These are phyloP conservation scores for Leptinotarsa texana DNA, from an alignment of 1,140 invertebrate genomes.

Conservation along the genomic window DNA sequence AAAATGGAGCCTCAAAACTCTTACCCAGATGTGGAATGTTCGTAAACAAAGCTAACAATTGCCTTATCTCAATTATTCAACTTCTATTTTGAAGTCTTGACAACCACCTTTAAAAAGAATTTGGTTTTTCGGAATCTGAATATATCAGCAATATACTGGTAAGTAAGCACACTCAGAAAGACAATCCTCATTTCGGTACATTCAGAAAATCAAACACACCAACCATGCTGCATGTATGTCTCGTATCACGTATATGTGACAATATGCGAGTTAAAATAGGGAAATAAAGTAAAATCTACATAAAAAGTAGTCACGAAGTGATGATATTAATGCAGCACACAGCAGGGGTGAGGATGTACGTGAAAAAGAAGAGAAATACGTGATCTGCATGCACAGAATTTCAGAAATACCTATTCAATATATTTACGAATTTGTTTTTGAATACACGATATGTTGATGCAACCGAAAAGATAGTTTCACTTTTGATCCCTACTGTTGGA, in stretches of 20 bases:
- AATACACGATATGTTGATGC: background rate
- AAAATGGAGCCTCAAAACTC: too few relatives aligned
- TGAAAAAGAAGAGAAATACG: constrained; percentile 11
- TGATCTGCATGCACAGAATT: background rate
- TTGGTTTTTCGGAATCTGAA: too few relatives aligned
- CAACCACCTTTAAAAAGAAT: accelerated
- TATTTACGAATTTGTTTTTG: background rate
- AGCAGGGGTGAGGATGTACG: constrained; percentile 16
- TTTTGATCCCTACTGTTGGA: too few relatives aligned
- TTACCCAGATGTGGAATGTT: too few relatives aligned
- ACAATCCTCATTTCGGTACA: background rate
- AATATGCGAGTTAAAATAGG: constrained; percentile 11
- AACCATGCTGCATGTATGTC: background rate
- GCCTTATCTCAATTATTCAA: too few relatives aligned
- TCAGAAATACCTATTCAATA: background rate
- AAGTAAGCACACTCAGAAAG: too few relatives aligned
- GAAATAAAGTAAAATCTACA: constrained; percentile 18
- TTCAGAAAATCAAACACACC: background rate
- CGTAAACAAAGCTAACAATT: too few relatives aligned
- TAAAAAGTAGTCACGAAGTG: constrained; percentile 19
- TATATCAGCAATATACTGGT: too few relatives aligned
- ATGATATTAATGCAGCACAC: constrained; percentile 14
- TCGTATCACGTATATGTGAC: constrained; percentile 1
- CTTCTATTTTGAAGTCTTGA: too few relatives aligned
- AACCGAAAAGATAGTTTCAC: background rate